Conservation (phyloP, 2,888 invertebrate genomes). For the Deroplatys truncata region DNA sequence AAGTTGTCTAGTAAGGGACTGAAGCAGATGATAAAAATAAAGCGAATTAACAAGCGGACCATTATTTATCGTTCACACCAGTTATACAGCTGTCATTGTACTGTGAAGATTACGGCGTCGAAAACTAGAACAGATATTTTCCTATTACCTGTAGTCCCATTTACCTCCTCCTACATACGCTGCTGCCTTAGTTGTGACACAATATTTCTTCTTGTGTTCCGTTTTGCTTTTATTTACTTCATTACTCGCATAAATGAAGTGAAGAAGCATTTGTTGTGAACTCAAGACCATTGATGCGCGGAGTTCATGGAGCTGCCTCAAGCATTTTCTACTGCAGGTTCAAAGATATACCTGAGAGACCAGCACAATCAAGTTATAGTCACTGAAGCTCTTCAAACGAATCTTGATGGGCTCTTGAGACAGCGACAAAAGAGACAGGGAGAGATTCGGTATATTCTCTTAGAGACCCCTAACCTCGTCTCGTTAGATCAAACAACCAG, state of each 20-base stretch:
- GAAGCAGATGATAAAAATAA: too few species aligned
- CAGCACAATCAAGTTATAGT: not conserved
- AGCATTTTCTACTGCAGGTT: not conserved
- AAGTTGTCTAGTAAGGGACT: too few species aligned
- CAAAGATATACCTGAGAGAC: not conserved
- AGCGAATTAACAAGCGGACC: too few species aligned
- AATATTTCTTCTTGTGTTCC: not conserved
- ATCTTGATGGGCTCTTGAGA: not conserved
- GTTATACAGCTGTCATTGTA: too few species aligned
- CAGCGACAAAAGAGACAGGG: not conserved
- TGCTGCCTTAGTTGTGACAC: not conserved
- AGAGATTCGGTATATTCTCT: too few species aligned
- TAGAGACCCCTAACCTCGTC: not conserved
- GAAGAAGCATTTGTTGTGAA: not conserved
- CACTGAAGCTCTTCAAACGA: not conserved
- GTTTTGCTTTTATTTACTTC: not conserved
- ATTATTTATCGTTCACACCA: too few species aligned
- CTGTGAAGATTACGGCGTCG: too few species aligned
- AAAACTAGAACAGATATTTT: too few species aligned
- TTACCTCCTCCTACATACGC: not conserved
- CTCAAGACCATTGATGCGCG: not conserved
- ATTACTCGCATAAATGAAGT: not conserved
- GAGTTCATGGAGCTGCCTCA: not conserved
- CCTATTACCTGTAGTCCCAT: too few species aligned
- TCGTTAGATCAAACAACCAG: not conserved